Conservation (phyloP, 2,113 vertebrate genomes). For the Hylia prasina region DNA sequence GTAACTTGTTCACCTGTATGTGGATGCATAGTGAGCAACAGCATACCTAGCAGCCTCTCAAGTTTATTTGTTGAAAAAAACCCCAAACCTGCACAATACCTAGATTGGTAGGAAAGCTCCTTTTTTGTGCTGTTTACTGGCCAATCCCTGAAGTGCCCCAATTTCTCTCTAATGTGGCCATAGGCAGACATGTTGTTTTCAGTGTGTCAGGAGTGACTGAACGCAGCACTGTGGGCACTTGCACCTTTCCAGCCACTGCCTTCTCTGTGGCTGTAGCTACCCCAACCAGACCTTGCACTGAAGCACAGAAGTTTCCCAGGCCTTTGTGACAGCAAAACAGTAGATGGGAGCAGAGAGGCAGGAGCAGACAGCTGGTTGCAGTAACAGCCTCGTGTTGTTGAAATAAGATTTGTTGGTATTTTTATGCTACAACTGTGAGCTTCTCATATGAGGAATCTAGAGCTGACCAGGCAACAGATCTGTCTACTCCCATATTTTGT, state of each 20-base stretch:
- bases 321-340: not conserved
- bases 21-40: not conserved
- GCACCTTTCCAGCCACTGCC: not conserved
- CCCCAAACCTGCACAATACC: not conserved
- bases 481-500: accelerated
- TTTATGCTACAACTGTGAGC: not conserved
- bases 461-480: not conserved
- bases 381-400: not conserved
- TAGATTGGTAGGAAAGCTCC: not conserved
- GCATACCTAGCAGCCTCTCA: not conserved
- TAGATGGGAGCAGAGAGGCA: not conserved
- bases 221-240: not conserved
- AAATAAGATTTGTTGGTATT: not conserved
- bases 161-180: not conserved
- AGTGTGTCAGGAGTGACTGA: not conserved
- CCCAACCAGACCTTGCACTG: not conserved
- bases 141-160: not conserved
- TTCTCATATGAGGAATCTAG: not conserved
- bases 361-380: not conserved
- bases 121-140: not conserved
- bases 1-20: not conserved
- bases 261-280: not conserved
- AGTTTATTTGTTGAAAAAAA: not conserved
- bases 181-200: not conserved
- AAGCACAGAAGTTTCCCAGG: not conserved